Conservation (phyloP, 2,888 invertebrate species). For the Sabellastarte sp. region DNA sequence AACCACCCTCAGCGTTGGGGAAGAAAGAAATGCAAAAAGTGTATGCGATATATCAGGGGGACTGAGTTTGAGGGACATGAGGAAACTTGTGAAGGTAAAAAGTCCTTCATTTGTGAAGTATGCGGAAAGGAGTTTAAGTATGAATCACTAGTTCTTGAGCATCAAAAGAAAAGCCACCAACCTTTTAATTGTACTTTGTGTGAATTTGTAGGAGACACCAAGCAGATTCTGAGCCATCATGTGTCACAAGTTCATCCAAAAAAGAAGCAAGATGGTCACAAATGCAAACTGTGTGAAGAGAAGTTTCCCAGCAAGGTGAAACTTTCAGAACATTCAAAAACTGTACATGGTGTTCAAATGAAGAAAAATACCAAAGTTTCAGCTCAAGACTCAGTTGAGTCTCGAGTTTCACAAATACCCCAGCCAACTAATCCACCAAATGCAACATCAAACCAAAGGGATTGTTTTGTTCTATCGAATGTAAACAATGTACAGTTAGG, state of each 20-base stretch:
- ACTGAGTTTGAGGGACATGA: conserved; percentile 45
- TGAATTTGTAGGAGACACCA: not conserved
- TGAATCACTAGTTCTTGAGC: conserved; percentile 47
- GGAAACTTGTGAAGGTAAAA: conserved; percentile 45
- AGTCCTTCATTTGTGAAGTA: conserved; percentile 43
- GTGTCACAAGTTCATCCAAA: conserved; percentile 40
- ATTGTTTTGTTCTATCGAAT: no score
- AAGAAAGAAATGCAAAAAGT: conserved; percentile 50
- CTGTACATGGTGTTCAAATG: no score
- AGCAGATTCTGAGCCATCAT: conserved; percentile 35
- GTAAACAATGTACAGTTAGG: no score
- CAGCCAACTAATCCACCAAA: no score
- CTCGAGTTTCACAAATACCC: no score
- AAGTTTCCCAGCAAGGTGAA: no score
- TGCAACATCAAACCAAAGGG: no score
- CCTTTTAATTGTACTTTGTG: not conserved
- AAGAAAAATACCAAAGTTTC: no score
- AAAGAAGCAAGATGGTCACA: no score
- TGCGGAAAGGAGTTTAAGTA: conserved; percentile 55
- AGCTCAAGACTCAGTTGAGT: no score
- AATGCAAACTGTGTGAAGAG: no score
- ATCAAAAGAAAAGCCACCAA: conserved; percentile 15
- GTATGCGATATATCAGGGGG: conserved; percentile 46
- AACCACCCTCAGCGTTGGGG: conserved; percentile 50
- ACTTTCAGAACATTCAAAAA: no score